Evolutionary conservation across 2,888 invertebrate genomes (phyloP), one percentile per base, ranked within the genome.

Genomic region (Asteroscopus sphinx): DNA sequence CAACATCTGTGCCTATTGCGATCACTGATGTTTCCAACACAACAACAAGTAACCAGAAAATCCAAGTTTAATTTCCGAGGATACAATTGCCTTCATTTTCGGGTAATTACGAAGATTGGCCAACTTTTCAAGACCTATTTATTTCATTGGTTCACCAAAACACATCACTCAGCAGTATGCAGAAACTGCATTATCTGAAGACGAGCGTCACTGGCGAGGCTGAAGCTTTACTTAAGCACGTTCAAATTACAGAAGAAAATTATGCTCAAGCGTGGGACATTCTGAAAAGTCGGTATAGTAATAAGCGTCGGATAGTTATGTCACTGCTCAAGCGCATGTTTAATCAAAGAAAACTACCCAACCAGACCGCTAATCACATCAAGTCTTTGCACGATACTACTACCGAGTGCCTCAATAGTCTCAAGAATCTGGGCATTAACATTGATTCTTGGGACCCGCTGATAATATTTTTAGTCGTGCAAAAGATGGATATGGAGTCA

Each of bases 381-480:
- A 52, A 52, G 37, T 16, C 28, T 3, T 11, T 51, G 9, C 41
- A 41, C 15, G 51, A 51, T 8, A 41, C 25, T 7, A 35, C 41
- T 8, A 11, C 9, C 3, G 36, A 36, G 26, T 35, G 35, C 28
- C n/a, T 41, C 4, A 33, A 49, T 15, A 40, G 28, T 11, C 32
- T 49, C 11, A 32, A 49, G 39, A 49, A 49, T 25, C 4, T 49
- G 26, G 15, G 32, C 3, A 6, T 49, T 13, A 9, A 7, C 3
- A 15, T 15, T 11, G 37, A 39, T 2, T 13, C 35, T n/a, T 52
- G 44, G 52, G 52, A 52, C 28, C 52, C 51, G n/a, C 15, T 42
- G 12, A 51, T 51, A 9, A 35, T 52, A 44, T 52, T 53, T 40
- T 17, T 53, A 7, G 5, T 45, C 3, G 32, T 32, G n/a, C 52